phyloP scores from a whole-genome alignment of 2,113 vertebrate genomes.

The Myrmecobius fasciatus region DNA sequence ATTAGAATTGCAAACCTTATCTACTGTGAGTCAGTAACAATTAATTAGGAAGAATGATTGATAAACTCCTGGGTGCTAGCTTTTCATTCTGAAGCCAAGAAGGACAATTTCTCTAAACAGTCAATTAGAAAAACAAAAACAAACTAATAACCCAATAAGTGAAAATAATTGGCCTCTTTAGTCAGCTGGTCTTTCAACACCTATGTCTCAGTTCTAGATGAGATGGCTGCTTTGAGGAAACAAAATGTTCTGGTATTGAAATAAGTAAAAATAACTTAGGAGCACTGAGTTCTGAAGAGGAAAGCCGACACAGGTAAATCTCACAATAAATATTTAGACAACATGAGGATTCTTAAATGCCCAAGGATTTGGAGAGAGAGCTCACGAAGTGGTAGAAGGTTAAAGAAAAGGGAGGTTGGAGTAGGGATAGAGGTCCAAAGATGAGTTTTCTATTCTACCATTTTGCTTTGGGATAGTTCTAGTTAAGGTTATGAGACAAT shows the following conservation, averaged over 20 bases:
- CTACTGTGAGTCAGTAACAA: conserved; percentile 40
- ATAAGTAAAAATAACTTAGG: not conserved
- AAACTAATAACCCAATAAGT: conserved; percentile 33
- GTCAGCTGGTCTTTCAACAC: not conserved
- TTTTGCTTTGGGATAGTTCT: not conserved
- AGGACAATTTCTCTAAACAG: conserved; percentile 31
- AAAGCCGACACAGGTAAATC: not conserved
- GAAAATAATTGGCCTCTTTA: not conserved
- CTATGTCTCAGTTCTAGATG: not conserved
- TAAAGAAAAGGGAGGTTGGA: not conserved
- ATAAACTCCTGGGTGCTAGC: conserved; percentile 47
- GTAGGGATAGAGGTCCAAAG: not conserved
- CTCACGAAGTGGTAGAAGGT: not conserved
- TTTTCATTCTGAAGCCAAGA: conserved; percentile 6
- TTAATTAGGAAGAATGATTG: conserved; percentile 56
- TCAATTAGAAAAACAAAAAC: conserved; percentile 39
- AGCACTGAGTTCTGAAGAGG: not conserved
- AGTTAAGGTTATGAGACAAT: not conserved
- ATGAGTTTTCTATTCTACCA: not conserved
- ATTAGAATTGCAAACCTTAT: conserved; percentile 28
- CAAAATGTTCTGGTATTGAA: not conserved
- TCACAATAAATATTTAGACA: not conserved
- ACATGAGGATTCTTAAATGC: not conserved
- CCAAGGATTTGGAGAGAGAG: not conserved
- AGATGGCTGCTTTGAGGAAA: not conserved